Percentiles rank a stretch among this genome's conserved stretches.
Conservation (phyloP, 2,888 invertebrate genomes). For the Epirrita christyi region DNA sequence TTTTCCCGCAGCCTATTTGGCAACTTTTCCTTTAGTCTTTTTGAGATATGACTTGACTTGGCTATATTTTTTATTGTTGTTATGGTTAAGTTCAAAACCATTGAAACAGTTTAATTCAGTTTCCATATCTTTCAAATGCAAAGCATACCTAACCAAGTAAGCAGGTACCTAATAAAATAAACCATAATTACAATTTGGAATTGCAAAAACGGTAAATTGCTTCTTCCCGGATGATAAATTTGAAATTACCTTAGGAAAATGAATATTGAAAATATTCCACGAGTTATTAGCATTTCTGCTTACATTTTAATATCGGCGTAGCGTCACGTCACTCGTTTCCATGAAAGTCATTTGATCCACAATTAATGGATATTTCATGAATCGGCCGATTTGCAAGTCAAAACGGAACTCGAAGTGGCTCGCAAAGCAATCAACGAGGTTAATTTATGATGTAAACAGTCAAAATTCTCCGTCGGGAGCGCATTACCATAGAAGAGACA, state of each 20-base stretch:
- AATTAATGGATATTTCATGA: constrained; percentile 44
- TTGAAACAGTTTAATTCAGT: not conserved
- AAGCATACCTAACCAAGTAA: too few species aligned
- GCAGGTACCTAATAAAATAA: not conserved
- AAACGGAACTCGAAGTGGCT: constrained; percentile 42
- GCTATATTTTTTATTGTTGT: too few species aligned
- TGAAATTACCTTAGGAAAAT: not conserved
- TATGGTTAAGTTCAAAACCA: too few species aligned
- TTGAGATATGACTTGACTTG: too few species aligned
- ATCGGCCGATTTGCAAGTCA: constrained; percentile 40
- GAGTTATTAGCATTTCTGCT: constrained; percentile 18
- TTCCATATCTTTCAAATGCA: not conserved
- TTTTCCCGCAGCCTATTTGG: too few species aligned
- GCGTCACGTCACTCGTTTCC: constrained; percentile 29
- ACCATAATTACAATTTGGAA: not conserved
- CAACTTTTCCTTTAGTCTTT: too few species aligned
- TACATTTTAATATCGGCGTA: constrained; percentile 26
- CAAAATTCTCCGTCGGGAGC: constrained; percentile 40
- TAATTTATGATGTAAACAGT: constrained; percentile 57
- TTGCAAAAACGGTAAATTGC: not conserved
- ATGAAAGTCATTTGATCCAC: constrained; percentile 39
- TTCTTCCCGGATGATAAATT: not conserved
- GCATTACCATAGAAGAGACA: too few species aligned
- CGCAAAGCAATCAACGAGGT: constrained; percentile 50
- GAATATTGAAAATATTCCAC: constrained; percentile 6